Conservation (phyloP, 2,888 invertebrate species). For the Himalopsyche anomala region DNA sequence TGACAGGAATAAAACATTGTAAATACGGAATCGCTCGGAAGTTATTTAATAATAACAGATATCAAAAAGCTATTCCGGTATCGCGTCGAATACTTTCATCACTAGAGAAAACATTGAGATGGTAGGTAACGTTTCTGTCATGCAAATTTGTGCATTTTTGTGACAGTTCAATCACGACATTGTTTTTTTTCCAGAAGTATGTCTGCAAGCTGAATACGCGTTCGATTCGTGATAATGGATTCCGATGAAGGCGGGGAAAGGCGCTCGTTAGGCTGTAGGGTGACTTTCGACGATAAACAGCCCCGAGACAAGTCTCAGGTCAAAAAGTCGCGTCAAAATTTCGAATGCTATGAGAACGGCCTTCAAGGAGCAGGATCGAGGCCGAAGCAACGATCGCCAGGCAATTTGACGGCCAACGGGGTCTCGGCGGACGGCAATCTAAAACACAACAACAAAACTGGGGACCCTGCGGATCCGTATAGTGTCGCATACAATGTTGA, state of each 20-base stretch:
- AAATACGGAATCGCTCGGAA: neutral
- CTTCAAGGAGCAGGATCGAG: constrained; percentile 46
- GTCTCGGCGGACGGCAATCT: constrained; percentile 42
- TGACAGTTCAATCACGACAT: neutral
- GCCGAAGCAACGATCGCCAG: constrained; percentile 53
- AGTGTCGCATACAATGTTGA: constrained; percentile 60
- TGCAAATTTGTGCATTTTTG: constrained; percentile 14
- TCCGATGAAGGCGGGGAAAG: constrained; percentile 51
- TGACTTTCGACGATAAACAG: constrained; percentile 51
- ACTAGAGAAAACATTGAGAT: neutral
- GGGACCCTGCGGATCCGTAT: constrained; percentile 54
- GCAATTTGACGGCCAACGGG: constrained; percentile 51
- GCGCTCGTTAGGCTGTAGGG: constrained; percentile 45
- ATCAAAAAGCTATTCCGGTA: neutral
- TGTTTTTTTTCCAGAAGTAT: constrained; percentile 37
- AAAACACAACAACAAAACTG: constrained; percentile 31
- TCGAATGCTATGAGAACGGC: constrained; percentile 36
- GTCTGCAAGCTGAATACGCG: neutral
- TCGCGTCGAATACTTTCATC: neutral
- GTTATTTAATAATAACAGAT: constrained; percentile 1
- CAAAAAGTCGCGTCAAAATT: constrained; percentile 56
- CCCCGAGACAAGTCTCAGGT: constrained; percentile 51
- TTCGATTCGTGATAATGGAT: constrained; percentile 51
- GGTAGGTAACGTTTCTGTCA: constrained; percentile 6
- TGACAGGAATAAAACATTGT: constrained; percentile 14